Evolutionary conservation across 2,888 invertebrate species (phyloP).

Genomic region (Leptopilina drosophilae): DNA sequence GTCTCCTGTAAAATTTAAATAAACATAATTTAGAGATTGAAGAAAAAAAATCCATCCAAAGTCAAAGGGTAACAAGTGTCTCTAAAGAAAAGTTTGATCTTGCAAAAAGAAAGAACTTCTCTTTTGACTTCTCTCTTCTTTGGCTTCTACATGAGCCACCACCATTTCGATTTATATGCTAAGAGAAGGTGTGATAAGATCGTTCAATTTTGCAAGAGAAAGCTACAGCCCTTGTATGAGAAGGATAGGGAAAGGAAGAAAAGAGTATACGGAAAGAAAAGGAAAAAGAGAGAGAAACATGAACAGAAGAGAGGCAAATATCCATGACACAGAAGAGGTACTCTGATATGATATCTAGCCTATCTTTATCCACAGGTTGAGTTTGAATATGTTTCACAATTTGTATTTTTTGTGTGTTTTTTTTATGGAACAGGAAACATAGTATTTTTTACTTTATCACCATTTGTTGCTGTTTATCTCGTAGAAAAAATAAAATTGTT

Average conservation of each 20-base stretch:
- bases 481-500: constrained; percentile 4
- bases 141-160: constrained; percentile 37
- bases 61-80: constrained; percentile 27
- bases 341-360: constrained; percentile 11
- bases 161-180: constrained; percentile 53
- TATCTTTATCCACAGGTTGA: constrained; percentile 10
- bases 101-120: neutral
- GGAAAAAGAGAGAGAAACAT: neutral
- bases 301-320: neutral
- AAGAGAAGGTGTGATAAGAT: constrained; percentile 50
- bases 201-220: constrained; percentile 51
- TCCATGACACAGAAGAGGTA: neutral
- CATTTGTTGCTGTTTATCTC: constrained; percentile 8
- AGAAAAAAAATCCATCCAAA: neutral
- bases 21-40: neutral
- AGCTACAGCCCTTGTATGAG: constrained; percentile 7
- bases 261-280: neutral
- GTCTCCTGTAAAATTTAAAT: too few species aligned
- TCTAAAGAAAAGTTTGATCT: neutral
- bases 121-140: constrained; percentile 8
- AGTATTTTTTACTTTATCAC: constrained; percentile 17
- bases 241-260: constrained; percentile 14
- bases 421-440: constrained; percentile 15
- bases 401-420: neutral
- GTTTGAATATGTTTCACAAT: constrained; percentile 20